Percentiles rank a stretch among this genome's conserved stretches.
Conservation (phyloP, 2,888 invertebrate species). For the Metalampra italica region DNA sequence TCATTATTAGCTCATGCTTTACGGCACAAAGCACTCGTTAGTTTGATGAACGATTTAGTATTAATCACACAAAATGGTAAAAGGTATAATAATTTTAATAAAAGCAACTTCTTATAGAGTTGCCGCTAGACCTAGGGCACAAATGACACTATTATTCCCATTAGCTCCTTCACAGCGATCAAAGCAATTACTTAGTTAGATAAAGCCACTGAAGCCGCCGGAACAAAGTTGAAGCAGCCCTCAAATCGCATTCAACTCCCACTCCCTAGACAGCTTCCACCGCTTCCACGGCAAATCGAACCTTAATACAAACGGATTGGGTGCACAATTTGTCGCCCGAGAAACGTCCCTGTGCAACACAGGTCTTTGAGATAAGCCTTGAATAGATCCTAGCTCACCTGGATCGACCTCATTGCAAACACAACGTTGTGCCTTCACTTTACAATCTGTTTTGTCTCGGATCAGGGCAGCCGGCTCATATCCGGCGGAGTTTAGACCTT, state of each 20-base stretch:
- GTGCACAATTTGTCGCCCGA: background rate
- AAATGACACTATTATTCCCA: too few relatives aligned
- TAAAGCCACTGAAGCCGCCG: too few relatives aligned
- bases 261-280: background rate
- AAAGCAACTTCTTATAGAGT: too few relatives aligned
- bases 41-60: too few relatives aligned
- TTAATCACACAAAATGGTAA: too few relatives aligned
- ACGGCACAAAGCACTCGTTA: too few relatives aligned
- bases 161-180: background rate
- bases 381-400: constrained; percentile 14
- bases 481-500: constrained; percentile 4
- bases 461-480: background rate
- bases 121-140: too few relatives aligned
- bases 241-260: background rate
- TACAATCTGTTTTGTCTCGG: constrained; percentile 1
- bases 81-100: too few relatives aligned
- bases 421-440: background rate
- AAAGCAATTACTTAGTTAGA: background rate
- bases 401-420: constrained; percentile 8
- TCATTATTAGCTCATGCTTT: too few relatives aligned
- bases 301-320: background rate
- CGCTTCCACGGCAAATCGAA: background rate
- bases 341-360: constrained; percentile 14
- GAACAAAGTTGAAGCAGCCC: background rate
- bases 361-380: constrained; percentile 20